Conservation (phyloP, 2,888 invertebrate species). For the Capitulum mitella region DNA sequence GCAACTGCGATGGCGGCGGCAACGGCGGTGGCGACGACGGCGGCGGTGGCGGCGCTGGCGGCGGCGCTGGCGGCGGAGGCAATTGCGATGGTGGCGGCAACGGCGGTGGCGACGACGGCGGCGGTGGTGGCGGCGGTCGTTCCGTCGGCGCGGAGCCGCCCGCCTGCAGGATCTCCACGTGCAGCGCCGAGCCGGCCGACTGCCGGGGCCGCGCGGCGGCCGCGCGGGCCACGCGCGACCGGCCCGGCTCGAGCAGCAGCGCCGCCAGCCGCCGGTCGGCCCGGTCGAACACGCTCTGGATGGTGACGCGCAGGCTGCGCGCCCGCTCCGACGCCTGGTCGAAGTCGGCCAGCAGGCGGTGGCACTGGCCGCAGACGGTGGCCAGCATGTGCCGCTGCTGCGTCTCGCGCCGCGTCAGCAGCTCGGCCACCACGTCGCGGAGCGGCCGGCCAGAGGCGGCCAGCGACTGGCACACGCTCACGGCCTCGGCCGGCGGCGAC, state of each 20-base stretch:
- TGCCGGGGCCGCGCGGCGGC: not conserved
- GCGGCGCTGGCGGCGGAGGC: not conserved
- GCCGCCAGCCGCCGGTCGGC: slow-evolving; percentile 6
- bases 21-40: not conserved
- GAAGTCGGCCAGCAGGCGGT: slow-evolving; percentile 11
- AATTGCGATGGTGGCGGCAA: not conserved
- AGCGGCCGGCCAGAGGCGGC: slow-evolving; percentile 7
- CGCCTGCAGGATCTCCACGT: slow-evolving; percentile 7
- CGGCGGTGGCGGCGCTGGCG: not conserved
- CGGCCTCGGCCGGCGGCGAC: not conserved
- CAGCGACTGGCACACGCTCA: not conserved
- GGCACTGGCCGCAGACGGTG: not conserved
- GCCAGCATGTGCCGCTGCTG: not conserved
- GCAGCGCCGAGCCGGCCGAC: not conserved
- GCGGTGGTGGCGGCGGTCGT: not conserved
- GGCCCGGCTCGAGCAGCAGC: slow-evolving; percentile 12
- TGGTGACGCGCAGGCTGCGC: not conserved
- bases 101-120: not conserved
- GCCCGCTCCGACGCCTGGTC: slow-evolving; percentile 1
- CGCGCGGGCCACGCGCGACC: not conserved
- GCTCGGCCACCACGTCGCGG: not conserved
- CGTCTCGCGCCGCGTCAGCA: not conserved
- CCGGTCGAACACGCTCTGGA: slow-evolving; percentile 15
- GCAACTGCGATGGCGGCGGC: not conserved
- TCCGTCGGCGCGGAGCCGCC: not conserved